phyloP scores from a whole-genome alignment of 2,797 vertebrate species.

The Syngnathus rostellatus region DNA sequence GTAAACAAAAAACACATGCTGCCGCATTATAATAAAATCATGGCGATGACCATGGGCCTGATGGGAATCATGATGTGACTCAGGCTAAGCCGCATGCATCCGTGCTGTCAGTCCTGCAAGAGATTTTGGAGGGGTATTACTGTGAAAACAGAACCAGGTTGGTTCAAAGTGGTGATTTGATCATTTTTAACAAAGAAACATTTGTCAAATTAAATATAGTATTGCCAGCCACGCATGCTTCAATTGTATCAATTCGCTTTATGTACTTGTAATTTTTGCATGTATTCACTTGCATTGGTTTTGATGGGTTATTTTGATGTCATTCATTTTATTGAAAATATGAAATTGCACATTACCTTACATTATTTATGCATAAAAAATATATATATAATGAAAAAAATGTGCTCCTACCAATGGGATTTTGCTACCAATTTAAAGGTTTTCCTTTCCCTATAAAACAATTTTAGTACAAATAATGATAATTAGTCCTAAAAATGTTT shows the following conservation, averaged over 20 bases:
- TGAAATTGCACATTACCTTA: not conserved
- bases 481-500: not conserved
- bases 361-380: too few relatives aligned
- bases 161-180: not conserved
- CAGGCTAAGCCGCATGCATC: constrained; percentile 65
- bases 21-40: constrained; percentile 53
- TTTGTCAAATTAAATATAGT: not conserved
- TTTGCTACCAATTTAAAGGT: not conserved
- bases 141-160: not conserved
- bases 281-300: not conserved
- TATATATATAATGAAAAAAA: not conserved
- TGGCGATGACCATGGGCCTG: constrained; percentile 44
- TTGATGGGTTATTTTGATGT: not conserved
- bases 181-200: too few relatives aligned
- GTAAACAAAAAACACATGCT: constrained; percentile 58
- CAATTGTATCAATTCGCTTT: not conserved
- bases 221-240: not conserved
- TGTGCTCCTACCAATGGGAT: not conserved
- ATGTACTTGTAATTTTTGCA: not conserved
- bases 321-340: not conserved
- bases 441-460: too few relatives aligned
- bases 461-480: too few relatives aligned
- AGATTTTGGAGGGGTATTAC: not conserved
- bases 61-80: constrained; percentile 50
- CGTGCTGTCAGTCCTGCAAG: not conserved